These are phyloP conservation scores for Naso thynnoides DNA, from an alignment of 2,797 vertebrate genomes.

Conservation along the genomic window DNA sequence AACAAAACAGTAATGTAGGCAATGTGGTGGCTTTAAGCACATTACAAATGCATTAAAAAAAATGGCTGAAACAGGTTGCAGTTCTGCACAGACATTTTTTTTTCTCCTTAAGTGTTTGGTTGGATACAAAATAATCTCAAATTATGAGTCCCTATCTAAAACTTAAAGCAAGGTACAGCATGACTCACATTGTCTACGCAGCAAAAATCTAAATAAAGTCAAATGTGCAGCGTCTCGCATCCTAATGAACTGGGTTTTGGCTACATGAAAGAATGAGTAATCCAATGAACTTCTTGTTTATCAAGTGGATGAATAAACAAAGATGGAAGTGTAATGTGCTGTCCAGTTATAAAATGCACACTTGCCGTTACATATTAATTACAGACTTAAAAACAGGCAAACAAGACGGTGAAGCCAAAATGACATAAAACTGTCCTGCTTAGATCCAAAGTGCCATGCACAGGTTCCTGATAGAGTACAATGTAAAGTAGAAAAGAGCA, in stretches of 20 bases:
- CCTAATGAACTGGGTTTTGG: constrained; percentile 24
- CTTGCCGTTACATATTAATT: constrained; percentile 25
- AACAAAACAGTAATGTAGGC: constrained; percentile 6
- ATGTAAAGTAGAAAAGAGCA: constrained; percentile 65
- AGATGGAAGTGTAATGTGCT: neutral
- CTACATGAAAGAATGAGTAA: constrained; percentile 22
- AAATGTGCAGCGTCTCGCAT: constrained; percentile 19
- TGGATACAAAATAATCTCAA: neutral
- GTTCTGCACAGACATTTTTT: too few relatives aligned
- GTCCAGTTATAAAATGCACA: constrained; percentile 24
- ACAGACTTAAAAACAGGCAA: constrained; percentile 51
- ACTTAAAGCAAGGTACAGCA: constrained; percentile 19
- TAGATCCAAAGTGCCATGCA: constrained; percentile 62
- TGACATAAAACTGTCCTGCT: constrained; percentile 47
- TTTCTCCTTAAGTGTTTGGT: constrained; percentile 5
- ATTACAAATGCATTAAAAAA: neutral
- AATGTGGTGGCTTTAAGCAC: constrained; percentile 19
- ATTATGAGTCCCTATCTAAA: constrained; percentile 24
- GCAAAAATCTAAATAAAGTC: neutral
- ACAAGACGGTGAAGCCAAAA: constrained; percentile 46
- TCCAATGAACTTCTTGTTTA: constrained; percentile 10
- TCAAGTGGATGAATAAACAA: neutral
- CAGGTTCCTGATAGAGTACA: constrained; percentile 63
- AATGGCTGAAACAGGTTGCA: constrained; percentile 12
- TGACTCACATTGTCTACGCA: constrained; percentile 16